Evolutionary conservation across 2,797 vertebrate genomes (phyloP).

Genomic region (Petrocephalus schoutedeni): DNA sequence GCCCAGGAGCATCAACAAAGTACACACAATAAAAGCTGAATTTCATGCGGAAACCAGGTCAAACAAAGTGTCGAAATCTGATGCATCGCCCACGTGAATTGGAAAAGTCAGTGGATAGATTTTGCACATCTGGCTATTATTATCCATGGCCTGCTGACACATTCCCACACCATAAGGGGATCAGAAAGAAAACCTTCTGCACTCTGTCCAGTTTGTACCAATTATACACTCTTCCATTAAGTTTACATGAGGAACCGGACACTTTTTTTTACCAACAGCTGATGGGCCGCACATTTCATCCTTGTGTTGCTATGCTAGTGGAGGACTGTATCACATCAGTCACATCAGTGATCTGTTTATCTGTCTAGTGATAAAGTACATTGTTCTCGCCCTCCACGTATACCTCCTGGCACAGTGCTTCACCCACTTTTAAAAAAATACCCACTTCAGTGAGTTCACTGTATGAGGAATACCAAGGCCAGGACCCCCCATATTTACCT

Average conservation of each 20-base stretch:
- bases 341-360: neutral
- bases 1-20: neutral
- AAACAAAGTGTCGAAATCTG: neutral
- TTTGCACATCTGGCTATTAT: neutral
- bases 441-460: neutral
- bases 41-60: neutral
- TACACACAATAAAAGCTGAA: neutral
- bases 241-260: neutral
- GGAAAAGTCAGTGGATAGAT: neutral
- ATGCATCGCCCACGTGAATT: neutral
- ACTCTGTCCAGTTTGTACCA: neutral
- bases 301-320: neutral
- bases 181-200: neutral
- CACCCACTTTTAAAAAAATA: neutral
- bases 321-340: neutral
- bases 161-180: neutral
- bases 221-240: neutral
- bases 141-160: neutral
- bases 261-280: neutral
- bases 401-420: neutral
- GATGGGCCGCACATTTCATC: neutral
- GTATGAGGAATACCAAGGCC: neutral
- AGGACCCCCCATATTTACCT: neutral
- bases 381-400: neutral
- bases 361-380: neutral